Evolutionary conservation across 2,888 invertebrate genomes (phyloP).

Genomic region (Mactromeris polynyma): DNA sequence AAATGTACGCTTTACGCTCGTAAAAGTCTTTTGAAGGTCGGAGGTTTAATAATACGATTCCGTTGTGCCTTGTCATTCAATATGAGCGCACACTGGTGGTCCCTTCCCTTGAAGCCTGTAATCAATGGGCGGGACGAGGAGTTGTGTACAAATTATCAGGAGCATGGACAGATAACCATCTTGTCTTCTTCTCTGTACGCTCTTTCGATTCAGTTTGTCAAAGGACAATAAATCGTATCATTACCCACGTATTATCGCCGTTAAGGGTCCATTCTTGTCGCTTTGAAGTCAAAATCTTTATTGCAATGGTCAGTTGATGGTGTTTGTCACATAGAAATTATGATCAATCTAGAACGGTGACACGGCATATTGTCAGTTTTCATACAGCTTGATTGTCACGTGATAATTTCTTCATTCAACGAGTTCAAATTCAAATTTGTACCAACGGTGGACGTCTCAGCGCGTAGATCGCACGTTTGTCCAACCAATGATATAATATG

Average conservation of each 20-base stretch:
- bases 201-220: constrained; percentile 45
- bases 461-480: not conserved
- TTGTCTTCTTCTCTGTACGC: constrained; percentile 43
- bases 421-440: not conserved
- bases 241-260: constrained; percentile 44
- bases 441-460: not conserved
- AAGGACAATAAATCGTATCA: constrained; percentile 37
- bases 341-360: not conserved
- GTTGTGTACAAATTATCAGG: constrained; percentile 51
- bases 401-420: not conserved
- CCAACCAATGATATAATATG: not conserved
- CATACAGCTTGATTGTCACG: not conserved
- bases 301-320: not conserved
- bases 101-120: constrained; percentile 25
- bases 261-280: constrained; percentile 24
- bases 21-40: constrained; percentile 42
- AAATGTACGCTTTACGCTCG: constrained; percentile 1
- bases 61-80: constrained; percentile 27
- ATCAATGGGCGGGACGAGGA: constrained; percentile 37
- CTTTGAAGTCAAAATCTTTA: constrained; percentile 40
- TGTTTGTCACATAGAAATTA: not conserved
- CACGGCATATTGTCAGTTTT: not conserved
- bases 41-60: constrained; percentile 35
- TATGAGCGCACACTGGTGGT: constrained; percentile 44
- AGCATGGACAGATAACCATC: constrained; percentile 49